Evolutionary conservation across 2,113 vertebrate genomes (phyloP), one percentile per base, ranked within the genome.

Genomic region (Strigops habroptila): DNA sequence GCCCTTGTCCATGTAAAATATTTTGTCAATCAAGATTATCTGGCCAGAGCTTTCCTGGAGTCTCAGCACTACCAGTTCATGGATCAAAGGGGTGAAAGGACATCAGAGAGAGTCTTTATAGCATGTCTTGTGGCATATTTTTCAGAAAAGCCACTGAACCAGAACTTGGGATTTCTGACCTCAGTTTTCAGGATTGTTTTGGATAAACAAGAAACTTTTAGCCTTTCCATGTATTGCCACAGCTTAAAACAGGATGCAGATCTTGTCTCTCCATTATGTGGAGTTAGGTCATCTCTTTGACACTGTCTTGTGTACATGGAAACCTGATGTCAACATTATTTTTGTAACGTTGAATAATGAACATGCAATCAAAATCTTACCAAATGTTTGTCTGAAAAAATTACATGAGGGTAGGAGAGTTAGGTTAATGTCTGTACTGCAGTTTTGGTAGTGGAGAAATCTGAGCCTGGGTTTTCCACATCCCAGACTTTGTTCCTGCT

Each of bases 11-110:
- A 8, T 68, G 74, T 82, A 52, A 84, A 93, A 91, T 23, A 16
- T 84, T 96, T 84, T 81, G 73, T 94, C 81, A 35, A 89, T 87
- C 77, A 75, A 81, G 80, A 94, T 96, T 88, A 90, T 53, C 49
- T 51, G 76, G 88, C 91, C 91, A 81, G 86, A 78, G 88, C 46
- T 91, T 70, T 95, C 55, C 76, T 67, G 68, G 43, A 82, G 68
- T 68, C 85, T 91, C 88, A 83, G 76, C 55, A 43, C 73, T 71
- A 24, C 33, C 65, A 53, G 44, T 59, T 68, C 39, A 48, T 37
- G 60, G 44, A 93, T 71, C 51, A 71, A 70, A 91, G 48, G 30
- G 14, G 9, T 48, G 10, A 60, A 84, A 51, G 33, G 39, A 68
- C 55, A 52, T 43, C 33, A 43, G 23, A 53, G 44, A 62, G 10